Conservation (phyloP, 2,797 vertebrate genomes). For the Anguilla pacifica region DNA sequence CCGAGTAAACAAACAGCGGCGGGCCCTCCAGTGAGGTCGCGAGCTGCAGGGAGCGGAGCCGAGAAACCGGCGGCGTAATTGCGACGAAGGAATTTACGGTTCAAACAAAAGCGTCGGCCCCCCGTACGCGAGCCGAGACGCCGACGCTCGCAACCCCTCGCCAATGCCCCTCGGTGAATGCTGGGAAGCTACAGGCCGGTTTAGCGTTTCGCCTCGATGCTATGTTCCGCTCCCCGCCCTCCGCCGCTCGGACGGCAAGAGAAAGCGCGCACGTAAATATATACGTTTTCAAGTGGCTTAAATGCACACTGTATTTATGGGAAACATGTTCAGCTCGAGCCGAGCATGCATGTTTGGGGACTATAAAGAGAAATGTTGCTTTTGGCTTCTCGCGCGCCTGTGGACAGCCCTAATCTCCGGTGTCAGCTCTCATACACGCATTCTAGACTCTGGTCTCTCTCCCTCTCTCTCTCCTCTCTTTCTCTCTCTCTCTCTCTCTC, state of each 20-base stretch:
- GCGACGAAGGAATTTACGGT: constrained; percentile 45
- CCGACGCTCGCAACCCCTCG: constrained; percentile 38
- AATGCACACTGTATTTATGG: constrained; percentile 67
- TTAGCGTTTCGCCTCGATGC: constrained; percentile 28
- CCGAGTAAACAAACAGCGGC: constrained; percentile 45
- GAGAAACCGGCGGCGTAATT: constrained; percentile 37
- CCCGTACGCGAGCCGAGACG: neutral
- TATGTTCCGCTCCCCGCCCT: constrained; percentile 13
- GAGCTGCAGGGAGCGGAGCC: constrained; percentile 13
- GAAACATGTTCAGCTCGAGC: constrained; percentile 54
- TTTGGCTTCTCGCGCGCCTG: constrained; percentile 24
- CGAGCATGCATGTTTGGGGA: constrained; percentile 18
- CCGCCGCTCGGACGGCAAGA: constrained; percentile 17
- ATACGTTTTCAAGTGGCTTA: constrained; percentile 74
- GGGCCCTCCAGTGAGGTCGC: constrained; percentile 41
- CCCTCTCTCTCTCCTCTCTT: neutral
- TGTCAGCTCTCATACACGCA: neutral
- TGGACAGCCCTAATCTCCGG: constrained; percentile 6
- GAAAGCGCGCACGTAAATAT: constrained; percentile 65
- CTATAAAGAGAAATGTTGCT: constrained; percentile 31
- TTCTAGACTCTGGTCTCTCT: neutral
- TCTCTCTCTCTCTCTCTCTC: constrained; percentile 12
- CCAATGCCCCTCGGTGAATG: constrained; percentile 27
- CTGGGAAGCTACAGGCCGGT: neutral
- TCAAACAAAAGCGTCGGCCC: constrained; percentile 41